phyloP scores from a whole-genome alignment of 2,797 vertebrate genomes.

The Sebastolobus alascanus region DNA sequence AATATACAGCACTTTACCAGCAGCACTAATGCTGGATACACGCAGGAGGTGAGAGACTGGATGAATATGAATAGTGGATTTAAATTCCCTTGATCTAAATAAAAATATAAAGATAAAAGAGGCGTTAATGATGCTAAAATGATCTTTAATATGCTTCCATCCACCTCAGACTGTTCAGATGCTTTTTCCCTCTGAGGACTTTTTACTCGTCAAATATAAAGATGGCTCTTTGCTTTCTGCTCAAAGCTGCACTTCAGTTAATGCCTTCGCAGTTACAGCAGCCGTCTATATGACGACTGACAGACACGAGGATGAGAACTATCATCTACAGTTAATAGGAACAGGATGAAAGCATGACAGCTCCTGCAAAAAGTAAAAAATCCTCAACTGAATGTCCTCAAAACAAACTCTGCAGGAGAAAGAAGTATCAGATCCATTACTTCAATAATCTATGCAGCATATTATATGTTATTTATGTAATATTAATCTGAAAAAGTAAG shows the following conservation, averaged over 20 bases:
- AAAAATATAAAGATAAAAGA: conserved; percentile 4
- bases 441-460: not conserved
- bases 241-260: conserved; percentile 6
- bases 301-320: not conserved
- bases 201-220: not conserved
- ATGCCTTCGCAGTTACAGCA: not conserved
- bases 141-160: conserved; percentile 10
- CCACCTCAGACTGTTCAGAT: not conserved
- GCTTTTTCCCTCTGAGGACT: not conserved
- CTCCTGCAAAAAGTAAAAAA: not conserved
- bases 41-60: not conserved
- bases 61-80: conserved; percentile 7
- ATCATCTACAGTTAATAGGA: not conserved
- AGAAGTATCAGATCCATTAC: not conserved
- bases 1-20: not conserved
- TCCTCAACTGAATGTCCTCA: not conserved
- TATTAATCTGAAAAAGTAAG: not conserved
- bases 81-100: conserved; percentile 14
- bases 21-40: not conserved
- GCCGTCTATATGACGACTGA: not conserved
- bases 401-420: not conserved
- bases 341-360: not conserved
- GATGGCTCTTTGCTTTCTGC: not conserved
- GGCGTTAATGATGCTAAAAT: conserved; percentile 3
- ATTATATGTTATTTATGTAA: not conserved